Evolutionary conservation across 2,113 vertebrate genomes (phyloP).

Genomic region (Plestiodon gilberti): DNA sequence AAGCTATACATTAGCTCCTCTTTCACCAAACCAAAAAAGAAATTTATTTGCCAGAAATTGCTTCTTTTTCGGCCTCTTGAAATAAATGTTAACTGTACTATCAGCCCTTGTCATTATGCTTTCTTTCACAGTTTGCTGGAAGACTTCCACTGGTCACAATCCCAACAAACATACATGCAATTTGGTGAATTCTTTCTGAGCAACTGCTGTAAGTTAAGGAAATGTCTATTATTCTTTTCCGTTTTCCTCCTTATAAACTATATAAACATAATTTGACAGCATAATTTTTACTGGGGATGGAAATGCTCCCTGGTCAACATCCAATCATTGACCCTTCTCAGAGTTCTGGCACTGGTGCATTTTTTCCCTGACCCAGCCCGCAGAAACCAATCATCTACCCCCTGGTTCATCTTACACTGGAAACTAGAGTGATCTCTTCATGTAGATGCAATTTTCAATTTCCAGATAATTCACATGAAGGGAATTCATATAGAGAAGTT

Average conservation of each 20-base stretch:
- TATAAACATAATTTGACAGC: neutral
- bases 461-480: neutral
- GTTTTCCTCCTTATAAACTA: neutral
- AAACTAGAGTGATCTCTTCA: neutral
- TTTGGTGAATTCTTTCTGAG: neutral
- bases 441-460: neutral
- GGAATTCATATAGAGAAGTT: neutral
- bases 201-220: neutral
- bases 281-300: neutral
- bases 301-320: neutral
- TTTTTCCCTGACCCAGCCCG: neutral
- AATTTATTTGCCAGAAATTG: constrained; percentile 3
- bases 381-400: neutral
- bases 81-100: neutral
- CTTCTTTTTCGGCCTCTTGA: neutral
- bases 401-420: too few relatives aligned
- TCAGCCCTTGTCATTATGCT: neutral
- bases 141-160: neutral
- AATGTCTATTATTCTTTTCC: neutral
- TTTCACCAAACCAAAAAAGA: constrained; percentile 8
- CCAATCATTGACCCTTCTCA: neutral
- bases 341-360: neutral
- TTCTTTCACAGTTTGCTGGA: neutral
- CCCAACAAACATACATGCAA: neutral
- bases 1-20: neutral